Base-by-base conservation (phyloP, 2,113 vertebrate species). In the Lepidothrix coronata region DNA sequence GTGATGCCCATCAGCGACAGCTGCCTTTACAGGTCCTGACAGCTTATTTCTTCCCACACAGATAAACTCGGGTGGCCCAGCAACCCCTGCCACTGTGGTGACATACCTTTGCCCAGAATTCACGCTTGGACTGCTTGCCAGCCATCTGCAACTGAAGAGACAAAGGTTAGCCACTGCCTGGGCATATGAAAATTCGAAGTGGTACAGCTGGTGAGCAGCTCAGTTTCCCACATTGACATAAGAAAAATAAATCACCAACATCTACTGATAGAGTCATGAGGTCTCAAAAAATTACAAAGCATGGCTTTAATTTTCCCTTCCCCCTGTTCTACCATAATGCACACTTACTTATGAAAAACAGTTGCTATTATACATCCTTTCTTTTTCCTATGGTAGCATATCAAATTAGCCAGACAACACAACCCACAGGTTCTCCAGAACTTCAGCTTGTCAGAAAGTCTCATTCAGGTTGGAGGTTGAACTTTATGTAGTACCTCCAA, bases 391-490 rank as follows among this genome's bases (percentile, higher is more conserved):
- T 27, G 74, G 84, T 82, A 76, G 73, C 94, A 75, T 95, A 95
- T 57, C 54, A 79, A 85, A 77, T 55, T 70, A 82, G 80, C 62
- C 75, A 95, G 88, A 95, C 93, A 96, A 58, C 52, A 88, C 33
- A 90, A 57, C 22, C 48, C 7, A 41, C 9, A 57, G 52, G 96
- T 96, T 97, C 94, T 90, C 96, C 75, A 85, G 88, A 97, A 97
- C 95, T 77, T 97, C 71, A 93, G 52, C 27, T 8, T 44, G 31
- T 73, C 33, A 8, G 31, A 58, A 94, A 91, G 70, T 76, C 72
- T 96, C 54, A 35, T 59, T 68, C 72, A 35, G 30, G 61, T 4
- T 88, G 77, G 77, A 95, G n/a, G 72, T 6, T 87, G 65, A 94
- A 57, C 57, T 80, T 91, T 35, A 78, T 52, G 63, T 54, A 62